These are phyloP conservation scores for Oxystoma pomonae DNA, from an alignment of 2,888 invertebrate genomes.

Conservation along the genomic window DNA sequence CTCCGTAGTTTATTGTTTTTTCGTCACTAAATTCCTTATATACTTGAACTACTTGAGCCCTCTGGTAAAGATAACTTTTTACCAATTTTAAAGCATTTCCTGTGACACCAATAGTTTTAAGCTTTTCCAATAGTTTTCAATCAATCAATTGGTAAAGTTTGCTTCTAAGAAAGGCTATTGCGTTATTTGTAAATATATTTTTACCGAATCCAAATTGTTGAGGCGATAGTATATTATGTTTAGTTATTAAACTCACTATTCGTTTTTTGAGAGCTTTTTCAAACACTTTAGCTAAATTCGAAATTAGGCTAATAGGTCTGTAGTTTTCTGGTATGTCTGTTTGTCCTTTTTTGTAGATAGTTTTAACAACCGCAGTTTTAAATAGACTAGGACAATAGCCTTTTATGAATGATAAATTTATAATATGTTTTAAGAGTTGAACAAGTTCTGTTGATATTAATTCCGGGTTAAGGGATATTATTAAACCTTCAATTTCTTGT, in stretches of 20 bases:
- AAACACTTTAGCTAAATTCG: background rate
- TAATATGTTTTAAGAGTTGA: background rate
- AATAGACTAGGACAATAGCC: background rate
- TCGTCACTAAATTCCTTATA: background rate
- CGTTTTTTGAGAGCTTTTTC: background rate
- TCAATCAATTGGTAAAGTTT: background rate
- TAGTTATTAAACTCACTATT: background rate
- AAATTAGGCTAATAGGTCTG: background rate
- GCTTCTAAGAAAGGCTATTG: background rate
- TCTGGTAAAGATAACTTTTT: background rate
- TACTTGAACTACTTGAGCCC: background rate
- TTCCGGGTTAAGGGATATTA: background rate
- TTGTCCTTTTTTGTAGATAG: background rate
- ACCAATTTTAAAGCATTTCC: background rate
- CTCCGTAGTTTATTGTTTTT: background rate
- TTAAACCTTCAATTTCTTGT: background rate
- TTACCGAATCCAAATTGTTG: background rate
- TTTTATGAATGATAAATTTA: background rate
- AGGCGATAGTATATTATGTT: background rate
- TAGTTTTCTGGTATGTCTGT: background rate
- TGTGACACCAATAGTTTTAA: background rate
- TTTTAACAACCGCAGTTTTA: background rate
- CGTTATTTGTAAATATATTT: background rate
- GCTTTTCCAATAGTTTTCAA: background rate
- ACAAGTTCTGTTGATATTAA: background rate